These are phyloP conservation scores for Brachynemurus nebulosus DNA, from an alignment of 2,888 invertebrate species.

Conservation along the genomic window DNA sequence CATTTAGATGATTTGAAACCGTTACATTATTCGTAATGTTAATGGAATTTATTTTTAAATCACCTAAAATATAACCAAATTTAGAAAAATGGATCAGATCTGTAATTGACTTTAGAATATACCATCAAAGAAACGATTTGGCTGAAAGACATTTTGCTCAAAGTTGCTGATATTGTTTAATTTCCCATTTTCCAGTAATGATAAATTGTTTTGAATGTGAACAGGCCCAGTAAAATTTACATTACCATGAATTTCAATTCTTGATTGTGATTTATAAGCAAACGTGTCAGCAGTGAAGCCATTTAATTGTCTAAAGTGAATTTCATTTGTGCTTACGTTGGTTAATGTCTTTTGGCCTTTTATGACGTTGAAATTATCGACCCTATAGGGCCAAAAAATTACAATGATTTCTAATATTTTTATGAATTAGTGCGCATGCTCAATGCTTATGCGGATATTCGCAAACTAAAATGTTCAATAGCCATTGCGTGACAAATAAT, in stretches of 20 bases:
- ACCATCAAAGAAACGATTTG: conserved; percentile 17
- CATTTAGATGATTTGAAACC: neutral
- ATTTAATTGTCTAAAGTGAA: conserved; percentile 25
- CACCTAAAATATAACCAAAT: conserved; percentile 5
- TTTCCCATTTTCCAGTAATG: conserved; percentile 11
- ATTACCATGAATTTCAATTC: conserved; percentile 22
- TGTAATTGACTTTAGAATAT: too few species aligned
- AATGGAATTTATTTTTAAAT: conserved; percentile 2
- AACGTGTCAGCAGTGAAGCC: conserved; percentile 21
- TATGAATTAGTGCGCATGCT: too few species aligned
- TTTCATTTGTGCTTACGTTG: conserved; percentile 21
- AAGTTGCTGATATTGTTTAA: conserved; percentile 20
- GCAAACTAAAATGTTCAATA: too few species aligned
- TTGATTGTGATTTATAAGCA: conserved; percentile 18
- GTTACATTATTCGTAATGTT: neutral
- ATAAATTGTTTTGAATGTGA: conserved; percentile 17
- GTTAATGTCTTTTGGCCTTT: conserved; percentile 24
- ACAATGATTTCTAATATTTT: neutral
- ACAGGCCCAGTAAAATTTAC: conserved; percentile 21
- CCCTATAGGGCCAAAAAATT: neutral
- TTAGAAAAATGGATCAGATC: too few species aligned
- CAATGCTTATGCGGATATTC: too few species aligned
- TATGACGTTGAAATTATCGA: conserved; percentile 12
- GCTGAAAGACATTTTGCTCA: conserved; percentile 19
- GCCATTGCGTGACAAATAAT: too few species aligned